Conservation (phyloP, 2,113 vertebrate species). For the Madoqua kirkii region DNA sequence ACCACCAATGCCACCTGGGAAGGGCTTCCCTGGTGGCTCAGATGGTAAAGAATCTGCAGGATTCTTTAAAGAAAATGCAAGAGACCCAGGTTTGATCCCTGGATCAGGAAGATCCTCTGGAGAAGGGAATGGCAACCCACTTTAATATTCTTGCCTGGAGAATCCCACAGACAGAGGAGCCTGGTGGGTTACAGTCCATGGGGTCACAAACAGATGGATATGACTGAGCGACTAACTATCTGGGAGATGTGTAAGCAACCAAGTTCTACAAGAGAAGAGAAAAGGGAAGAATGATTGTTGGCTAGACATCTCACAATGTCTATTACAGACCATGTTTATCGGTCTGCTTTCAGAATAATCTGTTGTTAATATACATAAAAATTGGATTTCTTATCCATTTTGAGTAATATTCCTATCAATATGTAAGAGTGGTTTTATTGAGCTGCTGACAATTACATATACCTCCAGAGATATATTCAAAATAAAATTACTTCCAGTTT, state of each 20-base stretch:
- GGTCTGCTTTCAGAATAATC: background rate
- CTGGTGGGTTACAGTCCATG: background rate
- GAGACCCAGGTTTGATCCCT: background rate
- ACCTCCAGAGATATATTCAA: background rate
- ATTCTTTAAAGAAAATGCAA: background rate
- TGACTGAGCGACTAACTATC: background rate
- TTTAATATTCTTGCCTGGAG: background rate
- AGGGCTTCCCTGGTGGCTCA: background rate
- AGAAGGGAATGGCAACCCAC: background rate
- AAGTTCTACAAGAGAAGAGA: background rate
- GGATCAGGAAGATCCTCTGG: background rate
- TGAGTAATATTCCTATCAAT: background rate
- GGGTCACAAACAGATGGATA: background rate
- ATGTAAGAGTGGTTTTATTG: background rate
- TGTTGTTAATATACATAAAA: background rate
- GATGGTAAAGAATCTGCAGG: background rate
- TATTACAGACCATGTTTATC: background rate
- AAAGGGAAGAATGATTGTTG: background rate
- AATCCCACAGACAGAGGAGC: background rate
- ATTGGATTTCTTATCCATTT: background rate
- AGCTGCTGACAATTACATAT: background rate
- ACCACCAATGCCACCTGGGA: background rate
- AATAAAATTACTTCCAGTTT: background rate
- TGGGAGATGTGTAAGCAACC: background rate
- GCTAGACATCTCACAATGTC: background rate